Conservation (phyloP, 2,113 vertebrate species). For the Meles meles region DNA sequence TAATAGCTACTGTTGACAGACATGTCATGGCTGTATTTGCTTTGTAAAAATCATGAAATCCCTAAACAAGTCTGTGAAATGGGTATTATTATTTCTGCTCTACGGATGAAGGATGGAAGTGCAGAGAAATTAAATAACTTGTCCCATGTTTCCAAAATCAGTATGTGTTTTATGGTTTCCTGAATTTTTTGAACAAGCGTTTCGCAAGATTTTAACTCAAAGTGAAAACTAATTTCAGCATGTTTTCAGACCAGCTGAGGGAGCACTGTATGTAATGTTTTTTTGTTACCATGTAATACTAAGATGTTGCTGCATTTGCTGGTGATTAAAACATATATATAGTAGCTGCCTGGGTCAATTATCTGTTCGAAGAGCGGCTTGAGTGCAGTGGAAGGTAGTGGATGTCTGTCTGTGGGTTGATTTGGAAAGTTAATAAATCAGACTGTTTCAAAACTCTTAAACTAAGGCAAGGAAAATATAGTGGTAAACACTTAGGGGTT, state of each 20-base stretch:
- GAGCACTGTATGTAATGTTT: not conserved
- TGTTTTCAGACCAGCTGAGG: not conserved
- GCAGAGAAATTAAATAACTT: not conserved
- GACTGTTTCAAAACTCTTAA: slow-evolving; percentile 47
- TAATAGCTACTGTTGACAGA: not conserved
- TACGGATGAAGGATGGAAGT: not conserved
- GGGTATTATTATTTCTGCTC: not conserved
- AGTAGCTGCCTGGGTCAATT: not conserved
- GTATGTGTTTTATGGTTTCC: not conserved
- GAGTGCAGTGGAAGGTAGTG: not conserved
- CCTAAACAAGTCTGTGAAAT: not conserved
- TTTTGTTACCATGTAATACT: not conserved
- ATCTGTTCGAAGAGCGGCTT: not conserved
- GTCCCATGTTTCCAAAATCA: not conserved
- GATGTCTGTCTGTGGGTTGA: not conserved
- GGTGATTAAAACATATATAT: not conserved
- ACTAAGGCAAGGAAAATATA: slow-evolving; percentile 54
- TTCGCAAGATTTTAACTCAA: not conserved
- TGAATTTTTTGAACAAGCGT: not conserved
- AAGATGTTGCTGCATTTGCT: not conserved
- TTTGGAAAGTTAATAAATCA: not conserved
- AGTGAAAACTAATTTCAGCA: not conserved
- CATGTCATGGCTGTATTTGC: not conserved
- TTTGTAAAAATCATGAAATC: not conserved
- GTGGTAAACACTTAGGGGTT: not conserved